Conservation (phyloP, 2,888 invertebrate genomes). For the Drosophila meridionalis region DNA sequence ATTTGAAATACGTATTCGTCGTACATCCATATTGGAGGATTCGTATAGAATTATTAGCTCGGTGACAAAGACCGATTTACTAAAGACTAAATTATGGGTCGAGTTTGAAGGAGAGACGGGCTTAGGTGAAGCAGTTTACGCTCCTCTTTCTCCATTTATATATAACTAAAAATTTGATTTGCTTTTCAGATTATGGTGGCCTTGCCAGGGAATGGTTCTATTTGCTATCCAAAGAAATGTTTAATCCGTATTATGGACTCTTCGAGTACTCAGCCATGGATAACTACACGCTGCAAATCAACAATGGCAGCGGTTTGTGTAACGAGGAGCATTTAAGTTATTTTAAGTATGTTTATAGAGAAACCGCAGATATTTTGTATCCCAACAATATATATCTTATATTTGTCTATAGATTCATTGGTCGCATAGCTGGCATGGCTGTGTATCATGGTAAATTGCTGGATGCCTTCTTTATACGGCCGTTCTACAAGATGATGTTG, state of each 20-base stretch:
- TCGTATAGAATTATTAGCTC: constrained; percentile 97
- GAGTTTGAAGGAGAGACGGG: constrained; percentile 99
- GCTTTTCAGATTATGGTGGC: constrained; percentile 93
- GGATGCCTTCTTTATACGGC: constrained; percentile 99
- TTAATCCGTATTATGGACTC: constrained; percentile 99
- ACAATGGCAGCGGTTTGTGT: constrained; percentile 98
- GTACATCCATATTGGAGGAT: constrained; percentile 97
- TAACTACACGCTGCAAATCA: constrained; percentile 99
- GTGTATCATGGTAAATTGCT: constrained; percentile 99
- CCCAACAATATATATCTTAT: background rate
- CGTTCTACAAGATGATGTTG: constrained; percentile 99
- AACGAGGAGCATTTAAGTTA: constrained; percentile 99
- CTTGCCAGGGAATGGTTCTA: constrained; percentile 99
- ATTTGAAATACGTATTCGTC: constrained; percentile 97
- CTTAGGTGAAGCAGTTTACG: constrained; percentile 85
- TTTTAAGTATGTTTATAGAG: constrained; percentile 89
- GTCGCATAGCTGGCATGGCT: constrained; percentile 99
- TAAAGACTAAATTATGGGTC: constrained; percentile 99
- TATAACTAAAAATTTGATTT: background rate
- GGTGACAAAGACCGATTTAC: constrained; percentile 94
- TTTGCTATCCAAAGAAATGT: constrained; percentile 99
- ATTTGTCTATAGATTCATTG: constrained; percentile 90
- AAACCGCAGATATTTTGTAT: background rate
- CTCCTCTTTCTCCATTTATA: background rate
- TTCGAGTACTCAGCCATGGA: constrained; percentile 99